Base-by-base conservation (phyloP, 1,140 invertebrate genomes). In the Colletes latitarsis region DNA sequence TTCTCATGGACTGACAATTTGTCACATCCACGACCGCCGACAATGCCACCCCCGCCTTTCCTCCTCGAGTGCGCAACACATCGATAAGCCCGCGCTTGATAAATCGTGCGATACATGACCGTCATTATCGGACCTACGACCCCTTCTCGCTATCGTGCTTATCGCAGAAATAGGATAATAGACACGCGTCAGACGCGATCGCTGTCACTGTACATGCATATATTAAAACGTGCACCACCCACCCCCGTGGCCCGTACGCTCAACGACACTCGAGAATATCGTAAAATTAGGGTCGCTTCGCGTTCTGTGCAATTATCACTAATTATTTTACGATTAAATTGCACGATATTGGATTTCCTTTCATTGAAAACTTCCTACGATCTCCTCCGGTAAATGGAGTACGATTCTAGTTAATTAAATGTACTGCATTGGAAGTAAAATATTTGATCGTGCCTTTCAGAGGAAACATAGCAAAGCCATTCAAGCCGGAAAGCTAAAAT, bases 101-200 rank as follows among this genome's bases (percentile, higher is more conserved):
- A 92, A 92, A 92, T 92, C 91, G 89, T 86, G 88, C 88, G 88
- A 90, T 92, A 91, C 88, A 89, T 83, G 84, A 78, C 82, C 88
- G 85, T 89, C 88, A 91, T 91, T 92, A 91, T 89, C 88, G 87
- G 76, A 58, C 41, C 52, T 17, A 12, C 55, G 10, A 2, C 41
- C 62, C 21, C 70, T 19, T 4, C 62, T 14, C 58, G 6, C 49
- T 55, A 8, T 67, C 70, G 39, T 41, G 73, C 71, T 76, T 62
- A 73, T 69, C 78, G 60, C 41, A 30, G n/a, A 53, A 79, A 73
- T 79, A 66, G 77, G 77, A 79, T 79, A 79, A 79, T 79, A 63
- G 77, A 19, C 77, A 73, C 77, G 70, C 69, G 77, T 72, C 21
- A 8, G 10, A 55, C 6, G n/a, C 15, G 52, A 73, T 79, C 77